These are phyloP conservation scores for Nemotelus pantherinus DNA, from an alignment of 2,888 invertebrate genomes.

Conservation along the genomic window DNA sequence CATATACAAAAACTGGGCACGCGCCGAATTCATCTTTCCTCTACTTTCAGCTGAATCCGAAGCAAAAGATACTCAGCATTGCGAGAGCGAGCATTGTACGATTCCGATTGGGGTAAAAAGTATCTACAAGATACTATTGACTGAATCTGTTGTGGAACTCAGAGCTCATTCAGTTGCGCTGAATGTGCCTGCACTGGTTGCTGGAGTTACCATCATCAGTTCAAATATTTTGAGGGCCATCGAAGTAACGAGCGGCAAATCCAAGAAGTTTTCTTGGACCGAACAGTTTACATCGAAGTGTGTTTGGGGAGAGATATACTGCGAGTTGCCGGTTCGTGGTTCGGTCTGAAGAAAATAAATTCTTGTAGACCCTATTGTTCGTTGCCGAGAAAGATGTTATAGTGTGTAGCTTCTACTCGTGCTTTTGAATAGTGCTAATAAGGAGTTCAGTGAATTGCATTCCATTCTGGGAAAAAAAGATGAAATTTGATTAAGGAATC, in stretches of 20 bases:
- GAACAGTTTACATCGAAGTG: constrained; percentile 34
- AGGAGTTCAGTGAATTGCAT: constrained; percentile 16
- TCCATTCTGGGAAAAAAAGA: not conserved
- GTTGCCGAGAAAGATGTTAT: not conserved
- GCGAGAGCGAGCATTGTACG: not conserved
- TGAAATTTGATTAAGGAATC: constrained; percentile 15
- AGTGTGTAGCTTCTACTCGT: not conserved
- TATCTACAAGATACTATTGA: not conserved
- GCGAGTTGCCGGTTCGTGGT: constrained; percentile 37
- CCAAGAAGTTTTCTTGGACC: constrained; percentile 4
- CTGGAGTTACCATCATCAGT: constrained; percentile 5
- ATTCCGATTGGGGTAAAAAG: not conserved
- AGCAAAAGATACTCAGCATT: not conserved
- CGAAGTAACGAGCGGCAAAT: constrained; percentile 11
- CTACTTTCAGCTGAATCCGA: not conserved
- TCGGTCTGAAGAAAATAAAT: not conserved
- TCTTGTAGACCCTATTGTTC: constrained; percentile 20
- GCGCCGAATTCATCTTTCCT: constrained; percentile 14
- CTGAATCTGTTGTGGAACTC: constrained; percentile 22
- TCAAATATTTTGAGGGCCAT: not conserved
- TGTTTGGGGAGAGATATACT: constrained; percentile 23
- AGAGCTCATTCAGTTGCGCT: not conserved
- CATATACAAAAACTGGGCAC: constrained; percentile 28
- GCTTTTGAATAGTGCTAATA: constrained; percentile 6
- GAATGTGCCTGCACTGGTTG: not conserved